Evolutionary conservation across 2,888 invertebrate genomes (phyloP), one percentile per base, ranked within the genome.

Genomic region (Leptarthrus brevirostris): DNA sequence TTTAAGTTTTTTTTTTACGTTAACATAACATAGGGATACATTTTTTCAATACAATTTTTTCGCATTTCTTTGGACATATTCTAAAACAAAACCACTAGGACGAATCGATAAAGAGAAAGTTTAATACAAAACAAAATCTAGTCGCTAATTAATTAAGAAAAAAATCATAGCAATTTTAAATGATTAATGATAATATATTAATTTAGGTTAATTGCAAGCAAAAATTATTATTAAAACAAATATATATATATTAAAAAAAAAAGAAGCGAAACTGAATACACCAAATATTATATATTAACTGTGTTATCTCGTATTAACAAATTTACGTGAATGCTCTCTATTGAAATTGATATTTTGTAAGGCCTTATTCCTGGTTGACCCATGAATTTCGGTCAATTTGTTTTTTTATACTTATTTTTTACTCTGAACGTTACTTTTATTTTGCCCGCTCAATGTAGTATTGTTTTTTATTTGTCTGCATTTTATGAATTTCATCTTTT

Each of bases 1-100:
- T 94, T 79, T 94, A 89, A 90, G 16, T 69, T 69, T 30, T 52
- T 49, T 49, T 49, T 20, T 5, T 6, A 18, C 18, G 8, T 18
- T 52, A 18, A 52, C 14, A 52, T 18, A 52, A 52, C 14, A 52
- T 10, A 18, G 18, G 16, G 30, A 18, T 24, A 14, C 6, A 61
- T n/a, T 2, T 24, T 16, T 18, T 30, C n/a, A 34, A 58, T 36
- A 36, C 40, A 16, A n/a, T 30, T 66, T 16, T 24, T 54, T 53
- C 36, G 34, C 54, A 47, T 56, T 47, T 72, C 54, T 20, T 20
- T 72, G 30, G 20, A 56, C 20, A 30, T 54, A 52, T 52, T 52
- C 20, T 16, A 61, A 34, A 61, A 36, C n/a, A 61, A 34, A 61
- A 36, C n/a, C 49, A 69, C 52, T 44, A 54, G 24, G 24, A 24